phyloP scores from a whole-genome alignment of 1,140 invertebrate species.

The Caerostris darwini region DNA sequence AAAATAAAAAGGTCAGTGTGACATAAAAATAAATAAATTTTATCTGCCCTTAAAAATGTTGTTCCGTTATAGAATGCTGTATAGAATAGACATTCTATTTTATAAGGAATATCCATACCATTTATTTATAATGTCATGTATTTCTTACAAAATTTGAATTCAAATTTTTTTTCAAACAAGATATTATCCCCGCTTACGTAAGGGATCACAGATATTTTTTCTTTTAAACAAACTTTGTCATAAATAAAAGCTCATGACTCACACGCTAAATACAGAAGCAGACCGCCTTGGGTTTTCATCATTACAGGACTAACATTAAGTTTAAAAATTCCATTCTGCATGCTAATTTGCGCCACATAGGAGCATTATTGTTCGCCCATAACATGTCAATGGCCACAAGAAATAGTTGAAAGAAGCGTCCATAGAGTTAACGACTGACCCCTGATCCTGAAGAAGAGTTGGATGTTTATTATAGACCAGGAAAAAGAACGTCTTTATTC shows the following conservation, averaged over 20 bases:
- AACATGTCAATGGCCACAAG: neutral
- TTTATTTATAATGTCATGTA: too few relatives aligned
- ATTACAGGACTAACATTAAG: neutral
- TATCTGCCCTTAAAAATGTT: too few relatives aligned
- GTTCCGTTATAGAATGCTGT: too few relatives aligned
- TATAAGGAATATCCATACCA: too few relatives aligned
- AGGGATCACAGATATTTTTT: too few relatives aligned
- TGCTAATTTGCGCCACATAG: neutral
- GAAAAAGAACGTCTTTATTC: neutral
- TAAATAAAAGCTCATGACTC: neutral
- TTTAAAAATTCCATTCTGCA: neutral
- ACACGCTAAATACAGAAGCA: neutral
- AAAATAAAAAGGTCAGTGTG: too few relatives aligned
- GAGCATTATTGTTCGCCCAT: neutral
- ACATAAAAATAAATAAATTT: too few relatives aligned
- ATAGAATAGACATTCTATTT: too few relatives aligned
- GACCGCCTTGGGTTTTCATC: neutral
- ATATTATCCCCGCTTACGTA: too few relatives aligned
- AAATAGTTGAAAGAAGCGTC: slow-evolving; percentile 10
- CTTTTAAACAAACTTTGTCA: neutral
- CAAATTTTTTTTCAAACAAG: too few relatives aligned
- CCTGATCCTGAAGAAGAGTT: neutral
- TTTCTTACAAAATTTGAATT: too few relatives aligned
- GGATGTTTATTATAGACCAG: slow-evolving; percentile 40
- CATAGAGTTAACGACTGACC: slow-evolving; percentile 45